These are phyloP conservation scores for Aldrovandia affinis DNA, from an alignment of 2,797 vertebrate species.

Conservation along the genomic window DNA sequence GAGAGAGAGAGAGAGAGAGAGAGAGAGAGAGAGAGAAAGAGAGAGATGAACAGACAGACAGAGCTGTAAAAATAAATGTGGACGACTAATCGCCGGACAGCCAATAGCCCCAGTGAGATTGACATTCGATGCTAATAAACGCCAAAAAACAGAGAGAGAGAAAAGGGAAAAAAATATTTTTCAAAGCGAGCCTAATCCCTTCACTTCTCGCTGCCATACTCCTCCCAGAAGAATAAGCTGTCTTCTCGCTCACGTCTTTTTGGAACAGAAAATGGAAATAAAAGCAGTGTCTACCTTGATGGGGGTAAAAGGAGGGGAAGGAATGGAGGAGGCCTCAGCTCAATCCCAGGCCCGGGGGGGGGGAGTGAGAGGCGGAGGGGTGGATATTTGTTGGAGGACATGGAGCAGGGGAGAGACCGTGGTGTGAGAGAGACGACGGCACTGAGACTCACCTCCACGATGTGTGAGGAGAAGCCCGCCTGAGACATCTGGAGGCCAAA, in stretches of 20 bases:
- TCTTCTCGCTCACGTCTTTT: constrained; percentile 56
- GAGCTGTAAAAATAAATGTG: constrained; percentile 23
- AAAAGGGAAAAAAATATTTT: constrained; percentile 18
- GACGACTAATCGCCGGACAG: constrained; percentile 29
- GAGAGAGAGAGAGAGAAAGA: constrained; percentile 47
- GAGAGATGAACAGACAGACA: constrained; percentile 46
- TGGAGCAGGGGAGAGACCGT: not conserved
- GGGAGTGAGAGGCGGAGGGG: not conserved
- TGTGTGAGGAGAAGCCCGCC: constrained; percentile 95
- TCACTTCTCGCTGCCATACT: constrained; percentile 28
- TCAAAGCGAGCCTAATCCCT: constrained; percentile 38
- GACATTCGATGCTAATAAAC: constrained; percentile 46
- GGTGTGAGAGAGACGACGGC: constrained; percentile 16
- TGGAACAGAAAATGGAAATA: constrained; percentile 57
- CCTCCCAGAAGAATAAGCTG: constrained; percentile 53
- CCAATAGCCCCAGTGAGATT: constrained; percentile 59
- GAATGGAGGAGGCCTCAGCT: constrained; percentile 63
- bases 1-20: constrained; percentile 35
- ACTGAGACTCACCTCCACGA: constrained; percentile 86
- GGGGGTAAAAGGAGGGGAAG: constrained; percentile 34
- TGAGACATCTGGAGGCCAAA: constrained; percentile 99
- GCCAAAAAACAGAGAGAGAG: no score
- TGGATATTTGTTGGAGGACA: not conserved
- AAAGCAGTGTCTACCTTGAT: constrained; percentile 52
- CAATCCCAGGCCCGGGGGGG: constrained; percentile 46